Base-by-base conservation (phyloP, 30 jellyfish, hydroid and myxozoan species). In the Hydractinia symbiolongicarpus region DNA sequence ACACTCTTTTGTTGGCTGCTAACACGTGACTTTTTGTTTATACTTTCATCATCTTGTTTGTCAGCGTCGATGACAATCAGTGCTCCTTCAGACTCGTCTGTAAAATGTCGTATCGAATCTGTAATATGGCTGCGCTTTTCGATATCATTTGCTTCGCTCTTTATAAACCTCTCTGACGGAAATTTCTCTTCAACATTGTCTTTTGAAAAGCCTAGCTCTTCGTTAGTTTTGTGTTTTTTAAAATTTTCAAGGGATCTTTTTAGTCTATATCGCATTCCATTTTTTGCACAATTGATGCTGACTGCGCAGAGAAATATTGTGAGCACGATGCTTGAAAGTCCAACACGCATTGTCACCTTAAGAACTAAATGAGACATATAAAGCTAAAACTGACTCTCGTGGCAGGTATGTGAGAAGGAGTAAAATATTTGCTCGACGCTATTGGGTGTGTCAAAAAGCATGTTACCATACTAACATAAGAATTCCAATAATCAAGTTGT, bases 31-130 rank as follows among this genome's bases (percentile, higher is more conserved):
- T 67, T 19, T 61, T 79, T 79, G 7, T 67, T 54, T n/a, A 50
- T 81, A 50, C 5, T 57, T 79, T 61, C 53, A 13, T 79, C 87
- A 30, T 6, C 16, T 49, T 15, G 11, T 19, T 66, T 53, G 9
- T 79, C 87, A 49, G 66, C 53, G 66, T 79, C 83, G 0, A 79
- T 67, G 66, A 79, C 81, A 15, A 79, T 79, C 6, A 79, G 16
- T 6, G 79, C 73, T 53, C 84, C 81, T 7, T 75, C 76, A 50
- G 52, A 14, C 50, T 75, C 77, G 77, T 53, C 76, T 49, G 52
- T 60, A 5, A 20, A 71, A 53, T 71, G 40, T 71, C 51, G 74
- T 64, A 64, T 64, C 1, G 19, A n/a, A 7, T 64, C 74, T 64
- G 74, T 64, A 51, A 64, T 64, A 64, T 51, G 74, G 2, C 74